phyloP scores from a whole-genome alignment of 2,797 vertebrate species.

The Leuciscus waleckii region DNA sequence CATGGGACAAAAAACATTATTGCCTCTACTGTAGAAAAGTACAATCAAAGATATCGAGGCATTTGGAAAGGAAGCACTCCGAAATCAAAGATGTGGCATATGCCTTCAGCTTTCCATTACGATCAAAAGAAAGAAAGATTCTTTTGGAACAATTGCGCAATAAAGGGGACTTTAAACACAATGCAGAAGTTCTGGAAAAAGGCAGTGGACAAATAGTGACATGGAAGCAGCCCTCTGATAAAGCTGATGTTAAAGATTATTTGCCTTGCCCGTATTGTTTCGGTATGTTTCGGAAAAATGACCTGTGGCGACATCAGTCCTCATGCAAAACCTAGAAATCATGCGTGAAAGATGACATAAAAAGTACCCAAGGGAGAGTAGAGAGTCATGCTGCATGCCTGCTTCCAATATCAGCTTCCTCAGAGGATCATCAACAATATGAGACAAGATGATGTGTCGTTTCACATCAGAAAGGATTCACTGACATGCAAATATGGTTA shows the following conservation, averaged over 20 bases:
- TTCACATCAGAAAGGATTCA: conserved; percentile 37
- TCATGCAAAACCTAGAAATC: conserved; percentile 26
- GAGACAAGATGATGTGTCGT: conserved; percentile 34
- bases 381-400: background rate
- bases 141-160: conserved; percentile 20
- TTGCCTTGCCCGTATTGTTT: too few relatives aligned
- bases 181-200: background rate
- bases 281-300: background rate
- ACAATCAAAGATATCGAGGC: conserved; percentile 23
- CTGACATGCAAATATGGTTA: conserved; percentile 53
- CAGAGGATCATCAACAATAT: conserved; percentile 8
- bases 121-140: conserved; percentile 13
- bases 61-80: conserved; percentile 20
- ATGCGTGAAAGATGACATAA: background rate
- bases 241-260: too few relatives aligned
- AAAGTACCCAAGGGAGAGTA: too few relatives aligned
- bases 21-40: conserved; percentile 42
- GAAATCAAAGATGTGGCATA: conserved; percentile 31
- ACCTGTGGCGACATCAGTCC: conserved; percentile 39
- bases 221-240: too few relatives aligned
- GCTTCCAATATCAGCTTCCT: conserved; percentile 2
- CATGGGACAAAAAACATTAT: conserved; percentile 13
- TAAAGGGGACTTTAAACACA: conserved; percentile 43
- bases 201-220: too few relatives aligned
- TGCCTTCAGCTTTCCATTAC: conserved; percentile 33